A percentile compares a stretch with the other conserved stretches of the same genome.
Conservation (phyloP, 2,113 vertebrate species). For the Lophochroa leadbeateri region DNA sequence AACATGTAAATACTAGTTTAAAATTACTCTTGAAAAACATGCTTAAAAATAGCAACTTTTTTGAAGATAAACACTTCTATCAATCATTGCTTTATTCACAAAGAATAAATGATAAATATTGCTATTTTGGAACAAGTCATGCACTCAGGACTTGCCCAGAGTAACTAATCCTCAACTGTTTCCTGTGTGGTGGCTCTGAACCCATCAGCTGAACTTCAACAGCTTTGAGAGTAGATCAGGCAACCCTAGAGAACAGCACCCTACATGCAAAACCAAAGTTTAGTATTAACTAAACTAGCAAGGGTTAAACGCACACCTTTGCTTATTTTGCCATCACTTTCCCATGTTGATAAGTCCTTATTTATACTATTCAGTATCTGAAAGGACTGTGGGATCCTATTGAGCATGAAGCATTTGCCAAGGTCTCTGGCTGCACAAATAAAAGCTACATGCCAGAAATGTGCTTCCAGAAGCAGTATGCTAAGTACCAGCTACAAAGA, state of each 20-base stretch:
- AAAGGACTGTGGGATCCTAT: background rate
- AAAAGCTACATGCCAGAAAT: background rate
- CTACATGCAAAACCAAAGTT: background rate
- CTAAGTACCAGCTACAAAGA: background rate
- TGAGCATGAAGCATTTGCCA: background rate
- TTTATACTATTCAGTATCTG: background rate
- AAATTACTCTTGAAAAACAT: background rate
- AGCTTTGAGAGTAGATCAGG: background rate
- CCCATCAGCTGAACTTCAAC: background rate
- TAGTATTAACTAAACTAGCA: background rate
- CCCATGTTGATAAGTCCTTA: background rate
- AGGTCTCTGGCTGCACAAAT: background rate
- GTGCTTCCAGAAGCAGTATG: background rate
- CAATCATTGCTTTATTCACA: background rate
- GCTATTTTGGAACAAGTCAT: background rate
- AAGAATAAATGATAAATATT: background rate
- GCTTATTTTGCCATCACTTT: background rate
- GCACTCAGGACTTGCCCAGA: background rate
- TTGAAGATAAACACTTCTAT: background rate
- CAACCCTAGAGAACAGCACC: background rate
- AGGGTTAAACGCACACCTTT: background rate
- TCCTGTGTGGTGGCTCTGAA: background rate
- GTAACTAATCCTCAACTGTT: background rate
- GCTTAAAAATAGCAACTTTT: background rate
- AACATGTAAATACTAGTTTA: background rate